These are phyloP conservation scores for Vultur gryphus DNA, from an alignment of 2,797 vertebrate genomes.

Conservation along the genomic window DNA sequence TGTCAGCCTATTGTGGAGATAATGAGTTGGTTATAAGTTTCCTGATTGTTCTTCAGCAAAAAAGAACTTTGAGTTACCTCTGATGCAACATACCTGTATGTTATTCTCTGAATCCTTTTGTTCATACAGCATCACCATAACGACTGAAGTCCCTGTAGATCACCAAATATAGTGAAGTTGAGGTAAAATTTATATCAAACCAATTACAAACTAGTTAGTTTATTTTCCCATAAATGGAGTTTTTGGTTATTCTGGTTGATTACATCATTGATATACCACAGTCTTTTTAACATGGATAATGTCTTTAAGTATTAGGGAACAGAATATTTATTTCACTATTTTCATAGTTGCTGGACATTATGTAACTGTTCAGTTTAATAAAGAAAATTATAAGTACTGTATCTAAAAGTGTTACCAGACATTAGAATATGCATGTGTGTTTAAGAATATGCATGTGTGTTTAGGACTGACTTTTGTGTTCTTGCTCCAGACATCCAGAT, in stretches of 20 bases:
- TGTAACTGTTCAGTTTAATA: background rate
- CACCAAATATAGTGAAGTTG: background rate
- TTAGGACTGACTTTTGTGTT: background rate
- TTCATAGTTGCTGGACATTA: background rate
- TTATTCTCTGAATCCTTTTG: background rate
- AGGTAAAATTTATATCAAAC: background rate
- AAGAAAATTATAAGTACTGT: background rate
- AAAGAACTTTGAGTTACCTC: background rate
- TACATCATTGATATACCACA: background rate
- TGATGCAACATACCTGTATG: background rate
- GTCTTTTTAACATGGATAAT: background rate
- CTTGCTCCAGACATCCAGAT: background rate
- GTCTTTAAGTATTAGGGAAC: background rate
- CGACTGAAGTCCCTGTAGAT: background rate
- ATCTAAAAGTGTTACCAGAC: background rate
- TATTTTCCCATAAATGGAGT: background rate
- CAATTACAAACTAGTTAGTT: background rate
- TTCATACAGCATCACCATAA: background rate
- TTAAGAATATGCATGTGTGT: background rate
- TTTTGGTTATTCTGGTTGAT: background rate
- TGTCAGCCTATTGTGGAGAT: background rate
- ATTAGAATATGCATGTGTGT: background rate
- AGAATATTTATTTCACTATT: background rate
- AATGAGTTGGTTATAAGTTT: background rate
- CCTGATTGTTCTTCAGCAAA: background rate